Percentiles rank a stretch among this genome's conserved stretches.
Evolutionary conservation across 2,113 vertebrate genomes (phyloP).

Genomic region (Calypte anna): DNA sequence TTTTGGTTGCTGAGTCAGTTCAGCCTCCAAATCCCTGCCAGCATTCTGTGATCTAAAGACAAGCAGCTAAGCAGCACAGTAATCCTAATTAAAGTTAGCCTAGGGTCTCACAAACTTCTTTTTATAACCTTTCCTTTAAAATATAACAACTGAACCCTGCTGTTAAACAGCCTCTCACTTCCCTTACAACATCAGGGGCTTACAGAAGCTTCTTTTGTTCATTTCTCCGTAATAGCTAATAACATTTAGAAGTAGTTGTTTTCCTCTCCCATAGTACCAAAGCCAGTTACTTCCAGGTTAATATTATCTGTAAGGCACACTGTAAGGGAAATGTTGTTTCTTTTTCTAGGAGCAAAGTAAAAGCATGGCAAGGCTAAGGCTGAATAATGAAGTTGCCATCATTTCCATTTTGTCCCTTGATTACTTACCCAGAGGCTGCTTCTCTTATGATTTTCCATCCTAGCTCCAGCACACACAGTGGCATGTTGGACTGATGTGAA

Average conservation of each 20-base stretch:
- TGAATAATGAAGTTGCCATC: neutral
- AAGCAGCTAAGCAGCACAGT: neutral
- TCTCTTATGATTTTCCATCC: neutral
- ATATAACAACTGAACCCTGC: neutral
- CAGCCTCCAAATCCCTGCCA: neutral
- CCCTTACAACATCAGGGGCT: neutral
- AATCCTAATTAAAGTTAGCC: neutral
- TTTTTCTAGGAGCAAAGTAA: slow-evolving; percentile 7
- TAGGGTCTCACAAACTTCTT: neutral
- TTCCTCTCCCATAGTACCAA: neutral
- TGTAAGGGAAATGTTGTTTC: neutral
- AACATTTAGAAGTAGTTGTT: neutral
- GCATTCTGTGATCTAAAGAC: neutral
- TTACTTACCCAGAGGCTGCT: slow-evolving; percentile 27
- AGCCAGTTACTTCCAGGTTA: neutral
- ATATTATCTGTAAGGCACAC: neutral
- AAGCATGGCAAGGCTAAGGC: neutral
- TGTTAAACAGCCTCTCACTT: neutral
- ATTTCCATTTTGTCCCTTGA: neutral
- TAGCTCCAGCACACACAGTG: neutral
- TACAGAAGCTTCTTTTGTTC: neutral
- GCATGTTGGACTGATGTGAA: slow-evolving; percentile 17
- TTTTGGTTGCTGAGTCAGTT: neutral
- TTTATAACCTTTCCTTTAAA: neutral
- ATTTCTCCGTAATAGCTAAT: neutral